Conservation (phyloP, 2,888 invertebrate species). For the Athalia rosae region DNA sequence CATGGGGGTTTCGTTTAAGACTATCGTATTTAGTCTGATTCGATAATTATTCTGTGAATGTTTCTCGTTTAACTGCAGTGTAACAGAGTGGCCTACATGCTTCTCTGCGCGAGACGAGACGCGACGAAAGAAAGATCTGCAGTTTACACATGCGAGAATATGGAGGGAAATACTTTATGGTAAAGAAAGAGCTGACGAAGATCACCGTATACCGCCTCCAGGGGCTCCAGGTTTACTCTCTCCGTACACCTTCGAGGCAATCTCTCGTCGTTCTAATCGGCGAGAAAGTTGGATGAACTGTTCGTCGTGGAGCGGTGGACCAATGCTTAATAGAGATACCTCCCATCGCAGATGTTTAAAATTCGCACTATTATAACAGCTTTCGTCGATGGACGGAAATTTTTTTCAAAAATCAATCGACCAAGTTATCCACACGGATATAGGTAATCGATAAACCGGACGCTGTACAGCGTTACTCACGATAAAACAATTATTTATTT, state of each 20-base stretch:
- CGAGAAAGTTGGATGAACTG: conserved; percentile 66
- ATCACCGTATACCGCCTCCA: conserved; percentile 20
- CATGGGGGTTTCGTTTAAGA: too few relatives aligned
- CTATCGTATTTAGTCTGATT: too few relatives aligned
- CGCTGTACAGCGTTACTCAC: too few relatives aligned
- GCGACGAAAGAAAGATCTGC: conserved; percentile 31
- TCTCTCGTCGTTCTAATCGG: conserved; percentile 59
- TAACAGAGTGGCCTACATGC: conserved; percentile 18
- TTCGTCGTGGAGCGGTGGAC: not conserved
- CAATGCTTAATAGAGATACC: too few relatives aligned
- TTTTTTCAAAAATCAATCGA: too few relatives aligned
- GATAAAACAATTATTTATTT: too few relatives aligned
- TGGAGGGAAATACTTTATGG: conserved; percentile 2
- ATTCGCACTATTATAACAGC: too few relatives aligned
- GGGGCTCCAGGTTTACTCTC: conserved; percentile 57
- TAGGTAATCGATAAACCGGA: too few relatives aligned
- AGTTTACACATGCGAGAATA: not conserved
- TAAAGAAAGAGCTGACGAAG: conserved; percentile 31
- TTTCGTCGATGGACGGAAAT: too few relatives aligned
- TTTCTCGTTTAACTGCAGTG: not conserved
- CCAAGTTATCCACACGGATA: too few relatives aligned
- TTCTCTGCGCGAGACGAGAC: conserved; percentile 8
- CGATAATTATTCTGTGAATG: too few relatives aligned
- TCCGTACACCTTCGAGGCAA: conserved; percentile 57
- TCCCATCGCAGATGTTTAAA: too few relatives aligned